phyloP scores from a whole-genome alignment of 2,797 vertebrate genomes.

The Champsocephalus gunnari region DNA sequence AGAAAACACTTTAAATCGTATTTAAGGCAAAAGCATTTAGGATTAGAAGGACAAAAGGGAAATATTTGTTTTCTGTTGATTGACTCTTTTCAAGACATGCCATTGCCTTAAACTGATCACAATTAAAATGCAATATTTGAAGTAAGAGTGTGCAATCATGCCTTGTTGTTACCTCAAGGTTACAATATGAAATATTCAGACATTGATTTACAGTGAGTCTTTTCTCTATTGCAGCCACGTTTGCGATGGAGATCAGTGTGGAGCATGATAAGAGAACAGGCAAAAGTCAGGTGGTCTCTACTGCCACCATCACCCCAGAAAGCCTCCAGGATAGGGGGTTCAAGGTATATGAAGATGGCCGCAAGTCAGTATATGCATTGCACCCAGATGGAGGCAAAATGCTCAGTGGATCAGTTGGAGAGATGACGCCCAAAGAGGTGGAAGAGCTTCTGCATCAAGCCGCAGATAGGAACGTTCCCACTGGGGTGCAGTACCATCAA shows the following conservation, averaged over 20 bases:
- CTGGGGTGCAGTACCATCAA: slow-evolving; percentile 90
- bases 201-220: slow-evolving; percentile 1
- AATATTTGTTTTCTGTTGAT: too few species aligned
- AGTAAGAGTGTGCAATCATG: background rate
- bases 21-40: too few species aligned
- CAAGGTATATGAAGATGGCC: slow-evolving; percentile 94
- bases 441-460: slow-evolving; percentile 93
- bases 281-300: slow-evolving; percentile 90
- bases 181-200: background rate
- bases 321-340: slow-evolving; percentile 86
- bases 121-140: background rate
- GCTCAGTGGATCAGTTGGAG: slow-evolving; percentile 75
- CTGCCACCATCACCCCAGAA: slow-evolving; percentile 87
- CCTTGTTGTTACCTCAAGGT: background rate
- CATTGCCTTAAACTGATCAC: background rate
- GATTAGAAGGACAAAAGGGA: too few species aligned
- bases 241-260: slow-evolving; percentile 96
- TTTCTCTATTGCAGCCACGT: slow-evolving; percentile 85
- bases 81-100: background rate
- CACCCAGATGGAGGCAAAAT: slow-evolving; percentile 66
- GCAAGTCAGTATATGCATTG: slow-evolving; percentile 91
- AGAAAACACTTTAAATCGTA: too few species aligned
- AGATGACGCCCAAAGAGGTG: slow-evolving; percentile 88
- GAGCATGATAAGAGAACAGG: slow-evolving; percentile 92
- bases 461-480: slow-evolving; percentile 84